phyloP scores from a whole-genome alignment of 2,113 vertebrate genomes.

The Alligator mississippiensis region DNA sequence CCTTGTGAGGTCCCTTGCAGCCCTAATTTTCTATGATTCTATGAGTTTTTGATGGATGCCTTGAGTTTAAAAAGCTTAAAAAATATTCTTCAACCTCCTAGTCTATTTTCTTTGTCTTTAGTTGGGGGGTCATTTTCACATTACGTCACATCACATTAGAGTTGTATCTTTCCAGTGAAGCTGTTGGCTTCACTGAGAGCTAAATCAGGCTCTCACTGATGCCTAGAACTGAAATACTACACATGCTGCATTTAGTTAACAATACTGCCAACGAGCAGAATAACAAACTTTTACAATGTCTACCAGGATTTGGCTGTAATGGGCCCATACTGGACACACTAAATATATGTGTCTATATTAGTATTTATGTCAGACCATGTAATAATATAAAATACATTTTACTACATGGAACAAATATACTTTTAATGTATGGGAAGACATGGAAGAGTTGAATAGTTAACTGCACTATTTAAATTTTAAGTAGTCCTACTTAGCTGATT shows the following conservation, averaged over 20 bases:
- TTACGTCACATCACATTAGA: not conserved
- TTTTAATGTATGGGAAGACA: too few species aligned
- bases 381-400: too few species aligned
- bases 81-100: not conserved
- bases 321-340: too few species aligned
- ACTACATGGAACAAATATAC: too few species aligned
- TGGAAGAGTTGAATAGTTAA: too few species aligned
- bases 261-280: not conserved
- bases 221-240: not conserved
- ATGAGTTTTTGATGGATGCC: too few species aligned
- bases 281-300: not conserved
- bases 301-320: not conserved
- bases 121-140: not conserved
- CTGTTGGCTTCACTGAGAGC: not conserved
- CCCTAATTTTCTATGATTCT: too few species aligned
- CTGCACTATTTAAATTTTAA: constrained; percentile 20
- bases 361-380: too few species aligned
- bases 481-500: not conserved
- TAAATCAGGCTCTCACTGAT: not conserved
- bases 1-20: too few species aligned
- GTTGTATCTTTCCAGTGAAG: not conserved
- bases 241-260: not conserved
- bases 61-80: too few species aligned
- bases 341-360: too few species aligned
- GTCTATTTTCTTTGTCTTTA: not conserved